Conservation (phyloP, 2,113 vertebrate species). For the Tricholaema leucomelas region DNA sequence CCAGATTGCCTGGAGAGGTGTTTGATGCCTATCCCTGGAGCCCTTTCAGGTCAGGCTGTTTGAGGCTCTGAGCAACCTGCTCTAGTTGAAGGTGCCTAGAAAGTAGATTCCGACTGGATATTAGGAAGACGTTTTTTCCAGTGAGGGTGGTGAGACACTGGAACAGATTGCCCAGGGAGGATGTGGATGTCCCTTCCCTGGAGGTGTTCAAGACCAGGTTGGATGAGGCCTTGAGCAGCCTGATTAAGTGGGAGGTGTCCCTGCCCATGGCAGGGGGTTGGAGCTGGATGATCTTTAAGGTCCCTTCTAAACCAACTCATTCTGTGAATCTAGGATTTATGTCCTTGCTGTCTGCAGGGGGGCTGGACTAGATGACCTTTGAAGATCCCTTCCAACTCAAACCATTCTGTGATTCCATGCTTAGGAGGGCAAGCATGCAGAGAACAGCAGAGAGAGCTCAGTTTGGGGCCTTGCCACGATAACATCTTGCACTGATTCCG, state of each 20-base stretch:
- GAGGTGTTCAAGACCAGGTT: too few species aligned
- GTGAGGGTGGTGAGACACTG: too few species aligned
- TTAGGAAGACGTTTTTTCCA: too few species aligned
- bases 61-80: not conserved
- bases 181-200: too few species aligned
- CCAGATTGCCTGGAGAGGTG: not conserved
- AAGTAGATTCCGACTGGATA: too few species aligned
- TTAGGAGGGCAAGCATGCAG: accelerated
- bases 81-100: not conserved
- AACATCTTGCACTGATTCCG: not conserved
- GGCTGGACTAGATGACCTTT: accelerated
- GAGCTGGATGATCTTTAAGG: too few species aligned
- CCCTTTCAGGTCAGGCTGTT: not conserved
- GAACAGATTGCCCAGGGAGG: too few species aligned
- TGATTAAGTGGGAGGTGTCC: too few species aligned
- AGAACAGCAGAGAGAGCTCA: not conserved
- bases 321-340: too few species aligned
- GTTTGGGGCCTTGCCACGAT: not conserved
- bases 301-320: too few species aligned
- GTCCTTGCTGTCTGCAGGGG: not conserved
- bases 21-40: not conserved
- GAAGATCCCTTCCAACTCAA: not conserved
- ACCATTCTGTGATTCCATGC: accelerated
- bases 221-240: too few species aligned
- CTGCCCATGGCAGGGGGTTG: too few species aligned